A percentile compares a stretch with the other conserved stretches of the same genome.
Evolutionary conservation across 2,888 invertebrate genomes (phyloP).

Genomic region (Mythimna loreyi): DNA sequence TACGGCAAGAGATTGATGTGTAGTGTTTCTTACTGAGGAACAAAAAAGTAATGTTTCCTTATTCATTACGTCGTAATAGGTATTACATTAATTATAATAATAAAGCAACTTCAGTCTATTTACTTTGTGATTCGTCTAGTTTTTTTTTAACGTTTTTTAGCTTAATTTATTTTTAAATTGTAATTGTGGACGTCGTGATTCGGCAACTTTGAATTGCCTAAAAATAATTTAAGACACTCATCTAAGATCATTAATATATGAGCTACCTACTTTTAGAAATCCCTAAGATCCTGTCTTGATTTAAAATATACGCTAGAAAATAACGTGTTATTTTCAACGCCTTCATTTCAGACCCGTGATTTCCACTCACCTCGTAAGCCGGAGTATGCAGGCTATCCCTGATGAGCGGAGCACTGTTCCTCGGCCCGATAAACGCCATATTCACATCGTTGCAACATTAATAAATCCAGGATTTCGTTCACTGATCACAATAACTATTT

Average conservation of each 20-base stretch:
- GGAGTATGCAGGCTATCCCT: constrained; percentile 92
- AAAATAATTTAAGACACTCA: neutral
- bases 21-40: constrained; percentile 14
- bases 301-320: neutral
- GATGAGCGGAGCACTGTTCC: constrained; percentile 92
- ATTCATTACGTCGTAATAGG: constrained; percentile 22
- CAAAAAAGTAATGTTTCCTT: constrained; percentile 45
- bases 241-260: neutral
- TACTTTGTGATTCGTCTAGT: constrained; percentile 2
- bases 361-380: constrained; percentile 92
- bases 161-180: constrained; percentile 3
- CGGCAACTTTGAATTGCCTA: neutral
- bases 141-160: constrained; percentile 15
- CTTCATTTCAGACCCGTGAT: neutral
- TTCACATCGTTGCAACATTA: constrained; percentile 80
- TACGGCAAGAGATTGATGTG: constrained; percentile 6
- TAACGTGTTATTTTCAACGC: constrained; percentile 1
- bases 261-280: neutral
- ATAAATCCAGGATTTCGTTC: constrained; percentile 51
- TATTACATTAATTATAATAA: constrained; percentile 47
- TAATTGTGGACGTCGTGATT: neutral
- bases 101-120: constrained; percentile 19
- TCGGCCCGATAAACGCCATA: constrained; percentile 90
- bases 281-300: neutral
- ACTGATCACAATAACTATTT: constrained; percentile 30